Percentiles rank a stretch among this genome's conserved stretches.
These are phyloP conservation scores for Anomalospiza imberbis DNA, from an alignment of 2,797 vertebrate species.

Conservation along the genomic window DNA sequence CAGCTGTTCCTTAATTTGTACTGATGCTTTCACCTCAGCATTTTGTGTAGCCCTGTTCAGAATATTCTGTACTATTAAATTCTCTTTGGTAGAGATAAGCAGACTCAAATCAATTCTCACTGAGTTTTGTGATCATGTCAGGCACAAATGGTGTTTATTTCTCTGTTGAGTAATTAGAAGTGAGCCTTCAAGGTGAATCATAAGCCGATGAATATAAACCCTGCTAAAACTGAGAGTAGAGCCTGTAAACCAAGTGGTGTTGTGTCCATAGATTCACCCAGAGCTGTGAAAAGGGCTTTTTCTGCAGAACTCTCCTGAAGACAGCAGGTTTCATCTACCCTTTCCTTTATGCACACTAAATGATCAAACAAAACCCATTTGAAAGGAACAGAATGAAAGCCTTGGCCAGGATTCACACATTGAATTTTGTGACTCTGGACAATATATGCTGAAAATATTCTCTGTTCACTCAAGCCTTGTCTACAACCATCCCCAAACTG, in stretches of 20 bases:
- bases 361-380: neutral
- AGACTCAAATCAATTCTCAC: neutral
- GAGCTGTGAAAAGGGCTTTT: neutral
- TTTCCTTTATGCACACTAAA: neutral
- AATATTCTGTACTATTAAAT: neutral
- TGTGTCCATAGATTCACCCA: neutral
- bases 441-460: neutral
- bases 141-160: neutral
- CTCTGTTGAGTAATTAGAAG: neutral
- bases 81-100: neutral
- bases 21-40: neutral
- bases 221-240: neutral
- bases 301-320: neutral
- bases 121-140: neutral
- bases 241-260: neutral
- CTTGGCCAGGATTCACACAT: neutral
- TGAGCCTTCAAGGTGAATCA: neutral
- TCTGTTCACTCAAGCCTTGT: neutral
- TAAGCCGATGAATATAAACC: neutral
- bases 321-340: neutral
- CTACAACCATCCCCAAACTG: neutral
- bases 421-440: neutral
- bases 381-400: neutral
- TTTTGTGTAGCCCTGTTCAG: neutral
- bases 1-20: neutral